Evolutionary conservation across 2,888 invertebrate genomes (phyloP), one percentile per base, ranked within the genome.

Genomic region (Tubulanus polymorphus): DNA sequence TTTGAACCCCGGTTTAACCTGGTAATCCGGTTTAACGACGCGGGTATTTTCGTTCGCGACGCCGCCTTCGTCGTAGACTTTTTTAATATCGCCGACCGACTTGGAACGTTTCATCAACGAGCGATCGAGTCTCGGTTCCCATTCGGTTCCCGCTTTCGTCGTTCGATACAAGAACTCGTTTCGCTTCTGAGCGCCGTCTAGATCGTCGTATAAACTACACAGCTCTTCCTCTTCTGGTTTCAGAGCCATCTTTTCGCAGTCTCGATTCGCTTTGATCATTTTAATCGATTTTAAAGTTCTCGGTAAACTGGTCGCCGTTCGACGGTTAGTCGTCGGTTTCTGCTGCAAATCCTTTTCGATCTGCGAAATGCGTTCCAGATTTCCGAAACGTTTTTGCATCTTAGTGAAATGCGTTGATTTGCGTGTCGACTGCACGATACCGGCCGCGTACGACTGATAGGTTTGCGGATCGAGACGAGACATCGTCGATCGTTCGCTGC

Each of bases 401-500:
- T 92, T 91, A 50, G 87, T 85, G 77, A 93, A 94, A 59, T 89
- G 84, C 55, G 88, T 88, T 0, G 89, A 90, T 75, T 86, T 87
- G 51, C 83, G 83, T 63, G 85, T 85, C 2, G 86, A 83, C 56
- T 81, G 78, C 55, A 86, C 84, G 67, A 88, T 61, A 1, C 76
- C 76, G n/a, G 75, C 74, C 20, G 75, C 71, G 51, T 75, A 76
- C 8, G 71, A 73, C 62, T 75, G 75, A 53, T 76, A 76, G 6
- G 73, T 71, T 8, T 70, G 68, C 6, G 71, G 68, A 54, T 74
- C 74, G 2, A 75, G 57, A 18, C 74, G 56, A 1, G 67, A 69
- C n/a, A n/a, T n/a, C n/a, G n/a, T n/a, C 0, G 71, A 70, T 49
- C 66, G 64, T 25, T 75, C 74, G 63, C 73, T 74, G 48, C 67